Evolutionary conservation across 1,140 invertebrate genomes (phyloP).

Genomic region (Pseudomyrmex sp.): DNA sequence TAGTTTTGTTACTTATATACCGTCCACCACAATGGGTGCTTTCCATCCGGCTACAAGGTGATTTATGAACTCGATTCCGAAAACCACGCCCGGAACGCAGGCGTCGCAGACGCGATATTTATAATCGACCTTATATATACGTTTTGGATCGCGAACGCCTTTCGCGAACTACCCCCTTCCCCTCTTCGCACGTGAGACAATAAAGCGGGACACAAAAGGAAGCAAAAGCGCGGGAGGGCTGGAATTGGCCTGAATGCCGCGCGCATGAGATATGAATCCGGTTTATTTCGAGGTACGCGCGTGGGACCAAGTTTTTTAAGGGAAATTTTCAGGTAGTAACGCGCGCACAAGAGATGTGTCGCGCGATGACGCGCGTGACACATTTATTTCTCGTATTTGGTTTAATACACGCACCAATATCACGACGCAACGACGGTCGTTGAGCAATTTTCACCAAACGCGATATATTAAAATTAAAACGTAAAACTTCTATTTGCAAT

Average conservation of each 20-base stretch:
- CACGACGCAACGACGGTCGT: conserved; percentile 8
- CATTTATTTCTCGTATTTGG: conserved; percentile 22
- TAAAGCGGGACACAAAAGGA: conserved; percentile 67
- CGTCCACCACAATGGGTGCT: conserved; percentile 37
- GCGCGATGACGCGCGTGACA: background rate
- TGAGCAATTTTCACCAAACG: too few species aligned
- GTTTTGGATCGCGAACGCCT: conserved; percentile 32
- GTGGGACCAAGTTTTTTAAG: conserved; percentile 14
- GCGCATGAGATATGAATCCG: conserved; percentile 60
- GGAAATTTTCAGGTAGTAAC: background rate
- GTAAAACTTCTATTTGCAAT: conserved; percentile 36
- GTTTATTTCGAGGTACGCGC: conserved; percentile 27
- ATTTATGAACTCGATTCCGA: conserved; percentile 71
- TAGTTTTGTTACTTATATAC: conserved; percentile 71
- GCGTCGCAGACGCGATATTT: conserved; percentile 68
- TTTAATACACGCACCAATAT: conserved; percentile 19
- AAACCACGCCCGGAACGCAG: conserved; percentile 74
- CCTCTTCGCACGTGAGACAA: conserved; percentile 62
- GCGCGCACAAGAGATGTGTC: background rate
- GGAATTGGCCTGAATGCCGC: conserved; percentile 69
- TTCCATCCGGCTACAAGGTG: conserved; percentile 57
- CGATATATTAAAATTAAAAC: conserved; percentile 38
- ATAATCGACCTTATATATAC: conserved; percentile 71
- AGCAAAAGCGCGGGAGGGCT: conserved; percentile 64
- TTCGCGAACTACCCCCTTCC: background rate